phyloP scores from a whole-genome alignment of 53 echinoderm and acorn worm species.

The Luidia sarsii region DNA sequence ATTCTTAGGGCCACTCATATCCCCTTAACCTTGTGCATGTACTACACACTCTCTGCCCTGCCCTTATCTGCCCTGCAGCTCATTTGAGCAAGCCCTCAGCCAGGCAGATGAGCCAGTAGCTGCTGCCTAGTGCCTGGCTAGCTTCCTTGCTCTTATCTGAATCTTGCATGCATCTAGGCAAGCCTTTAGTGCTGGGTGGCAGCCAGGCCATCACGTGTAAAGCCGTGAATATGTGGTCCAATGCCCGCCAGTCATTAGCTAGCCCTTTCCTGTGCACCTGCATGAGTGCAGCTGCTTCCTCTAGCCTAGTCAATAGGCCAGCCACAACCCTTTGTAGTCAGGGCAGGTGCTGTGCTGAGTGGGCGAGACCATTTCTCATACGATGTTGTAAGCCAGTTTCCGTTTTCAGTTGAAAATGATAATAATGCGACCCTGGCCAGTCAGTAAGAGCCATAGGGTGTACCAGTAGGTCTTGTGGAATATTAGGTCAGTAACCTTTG shows the following conservation, averaged over 20 bases:
- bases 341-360: conserved; percentile 32
- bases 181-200: conserved; percentile 1
- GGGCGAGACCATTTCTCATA: conserved; percentile 56
- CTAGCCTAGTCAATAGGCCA: conserved; percentile 38
- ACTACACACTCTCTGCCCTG: neutral
- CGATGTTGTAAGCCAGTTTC: conserved; percentile 52
- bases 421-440: conserved; percentile 17
- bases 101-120: conserved; percentile 38
- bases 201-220: conserved; percentile 20
- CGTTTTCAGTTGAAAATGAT: conserved; percentile 34
- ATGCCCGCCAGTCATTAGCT: conserved; percentile 62
- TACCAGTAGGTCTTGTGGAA: neutral
- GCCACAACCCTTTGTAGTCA: conserved; percentile 44
- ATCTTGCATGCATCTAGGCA: conserved; percentile 46
- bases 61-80: conserved; percentile 23
- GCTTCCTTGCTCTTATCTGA: conserved; percentile 41
- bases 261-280: conserved; percentile 60
- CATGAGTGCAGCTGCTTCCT: conserved; percentile 53
- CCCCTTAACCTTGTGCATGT: neutral
- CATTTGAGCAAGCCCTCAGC: neutral
- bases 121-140: neutral
- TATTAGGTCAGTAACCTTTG: conserved; percentile 54
- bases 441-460: conserved; percentile 34
- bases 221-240: conserved; percentile 2
- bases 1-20: conserved; percentile 30